Evolutionary conservation across 1,140 invertebrate species (phyloP).

Genomic region (Pogonus chalceus): DNA sequence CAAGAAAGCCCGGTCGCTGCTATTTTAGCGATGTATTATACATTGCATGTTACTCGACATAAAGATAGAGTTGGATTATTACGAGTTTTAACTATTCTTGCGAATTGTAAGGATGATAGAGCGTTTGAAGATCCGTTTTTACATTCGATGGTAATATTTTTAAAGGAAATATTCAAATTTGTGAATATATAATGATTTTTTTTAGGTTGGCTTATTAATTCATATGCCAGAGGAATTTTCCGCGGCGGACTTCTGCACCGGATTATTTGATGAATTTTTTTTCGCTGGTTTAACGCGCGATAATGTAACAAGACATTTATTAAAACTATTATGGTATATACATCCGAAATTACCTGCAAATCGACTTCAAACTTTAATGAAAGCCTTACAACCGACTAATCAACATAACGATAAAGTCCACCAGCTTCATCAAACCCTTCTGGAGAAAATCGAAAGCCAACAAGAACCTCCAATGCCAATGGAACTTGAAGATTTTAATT

Average conservation of each 20-base stretch:
- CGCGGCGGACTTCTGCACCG: conserved; percentile 89
- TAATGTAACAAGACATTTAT: conserved; percentile 86
- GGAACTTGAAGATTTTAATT: conserved; percentile 62
- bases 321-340: conserved; percentile 88
- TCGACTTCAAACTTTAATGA: conserved; percentile 71
- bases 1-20: conserved; percentile 83
- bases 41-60: conserved; percentile 69
- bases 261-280: conserved; percentile 94
- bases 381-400: conserved; percentile 75
- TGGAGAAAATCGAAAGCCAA: conserved; percentile 65
- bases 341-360: conserved; percentile 73
- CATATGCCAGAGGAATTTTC: conserved; percentile 86
- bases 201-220: conserved; percentile 71
- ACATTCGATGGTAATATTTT: conserved; percentile 64
- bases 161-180: conserved; percentile 17
- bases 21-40: conserved; percentile 91
- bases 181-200: conserved; percentile 14
- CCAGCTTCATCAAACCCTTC: conserved; percentile 63
- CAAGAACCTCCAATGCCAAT: conserved; percentile 51
- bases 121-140: conserved; percentile 93
- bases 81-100: conserved; percentile 76
- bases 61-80: conserved; percentile 79
- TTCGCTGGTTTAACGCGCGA: conserved; percentile 78
- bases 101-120: conserved; percentile 82
- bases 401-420: conserved; percentile 80